Conservation (phyloP, 2,888 invertebrate genomes). For the Ptycholaimellus sp. region DNA sequence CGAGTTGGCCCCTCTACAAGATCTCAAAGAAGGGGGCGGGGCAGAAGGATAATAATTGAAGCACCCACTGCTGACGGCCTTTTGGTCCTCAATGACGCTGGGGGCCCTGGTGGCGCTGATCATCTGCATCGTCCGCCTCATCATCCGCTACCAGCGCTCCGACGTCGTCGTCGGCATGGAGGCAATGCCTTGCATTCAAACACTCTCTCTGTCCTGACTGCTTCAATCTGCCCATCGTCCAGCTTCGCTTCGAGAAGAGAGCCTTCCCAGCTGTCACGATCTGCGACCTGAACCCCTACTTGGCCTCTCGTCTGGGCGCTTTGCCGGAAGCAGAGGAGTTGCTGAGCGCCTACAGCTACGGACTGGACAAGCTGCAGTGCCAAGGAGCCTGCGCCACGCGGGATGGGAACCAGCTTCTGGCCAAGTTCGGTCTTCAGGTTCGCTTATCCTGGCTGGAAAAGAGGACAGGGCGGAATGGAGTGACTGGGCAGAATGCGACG, state of each 20-base stretch:
- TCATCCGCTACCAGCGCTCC: conserved; percentile 7
- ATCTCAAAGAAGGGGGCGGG: too few species aligned
- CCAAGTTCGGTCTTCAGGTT: too few species aligned
- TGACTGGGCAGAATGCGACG: conserved; percentile 3
- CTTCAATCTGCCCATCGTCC: conserved; percentile 1
- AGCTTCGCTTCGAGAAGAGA: conserved; percentile 8
- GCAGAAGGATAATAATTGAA: too few species aligned
- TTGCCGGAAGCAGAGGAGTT: conserved; percentile 3
- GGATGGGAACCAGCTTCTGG: too few species aligned
- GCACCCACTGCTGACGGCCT: conserved; percentile 4
- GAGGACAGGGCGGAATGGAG: too few species aligned
- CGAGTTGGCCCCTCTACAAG: too few species aligned
- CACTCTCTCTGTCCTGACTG: background rate
- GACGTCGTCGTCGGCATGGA: too few species aligned
- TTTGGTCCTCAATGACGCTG: conserved; percentile 8
- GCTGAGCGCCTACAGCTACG: conserved; percentile 8
- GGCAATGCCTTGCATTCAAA: background rate
- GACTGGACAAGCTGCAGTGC: conserved; percentile 5
- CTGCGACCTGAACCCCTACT: conserved; percentile 9
- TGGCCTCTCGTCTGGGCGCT: background rate
- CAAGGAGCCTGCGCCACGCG: too few species aligned
- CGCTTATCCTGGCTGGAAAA: too few species aligned
- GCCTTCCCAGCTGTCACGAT: conserved; percentile 10
- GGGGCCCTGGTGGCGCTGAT: conserved; percentile 4
- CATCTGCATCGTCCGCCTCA: conserved; percentile 6